Percentiles rank a stretch among this genome's conserved stretches.
phyloP scores from a whole-genome alignment of 1,140 invertebrate species.

The Achatina immaculata region DNA sequence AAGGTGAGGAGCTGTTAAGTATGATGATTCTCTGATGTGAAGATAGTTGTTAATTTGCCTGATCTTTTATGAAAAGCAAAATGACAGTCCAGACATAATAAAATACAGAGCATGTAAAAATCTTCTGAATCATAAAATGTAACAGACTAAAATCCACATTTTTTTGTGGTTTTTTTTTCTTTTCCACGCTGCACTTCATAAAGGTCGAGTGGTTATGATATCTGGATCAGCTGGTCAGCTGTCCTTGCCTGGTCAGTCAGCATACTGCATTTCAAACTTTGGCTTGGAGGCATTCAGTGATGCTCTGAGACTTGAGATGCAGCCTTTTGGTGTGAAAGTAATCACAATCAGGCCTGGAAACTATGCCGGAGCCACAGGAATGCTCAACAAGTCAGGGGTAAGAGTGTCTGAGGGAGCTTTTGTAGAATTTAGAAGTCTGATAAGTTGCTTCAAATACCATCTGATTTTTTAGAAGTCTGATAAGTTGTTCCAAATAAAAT shows the following conservation, averaged over 20 bases:
- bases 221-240: conserved; percentile 83
- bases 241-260: conserved; percentile 79
- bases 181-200: too few species aligned
- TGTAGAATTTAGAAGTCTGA: too few species aligned
- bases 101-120: not conserved
- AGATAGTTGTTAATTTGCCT: not conserved
- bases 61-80: not conserved
- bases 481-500: too few species aligned
- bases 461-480: too few species aligned
- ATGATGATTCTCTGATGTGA: not conserved
- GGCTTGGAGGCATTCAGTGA: conserved; percentile 75
- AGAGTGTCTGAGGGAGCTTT: conserved; percentile 3
- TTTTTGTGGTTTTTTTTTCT: too few species aligned
- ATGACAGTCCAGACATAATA: not conserved
- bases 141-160: too few species aligned
- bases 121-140: not conserved
- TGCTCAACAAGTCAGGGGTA: conserved; percentile 46
- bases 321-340: conserved; percentile 68
- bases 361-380: conserved; percentile 53
- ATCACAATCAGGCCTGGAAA: conserved; percentile 66
- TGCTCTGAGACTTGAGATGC: conserved; percentile 67
- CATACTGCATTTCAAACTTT: conserved; percentile 86
- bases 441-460: too few species aligned
- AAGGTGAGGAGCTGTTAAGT: conserved; percentile 69
- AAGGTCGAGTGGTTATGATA: conserved; percentile 83